Conservation (phyloP, 2,888 invertebrate species). For the Ischnura elegans region DNA sequence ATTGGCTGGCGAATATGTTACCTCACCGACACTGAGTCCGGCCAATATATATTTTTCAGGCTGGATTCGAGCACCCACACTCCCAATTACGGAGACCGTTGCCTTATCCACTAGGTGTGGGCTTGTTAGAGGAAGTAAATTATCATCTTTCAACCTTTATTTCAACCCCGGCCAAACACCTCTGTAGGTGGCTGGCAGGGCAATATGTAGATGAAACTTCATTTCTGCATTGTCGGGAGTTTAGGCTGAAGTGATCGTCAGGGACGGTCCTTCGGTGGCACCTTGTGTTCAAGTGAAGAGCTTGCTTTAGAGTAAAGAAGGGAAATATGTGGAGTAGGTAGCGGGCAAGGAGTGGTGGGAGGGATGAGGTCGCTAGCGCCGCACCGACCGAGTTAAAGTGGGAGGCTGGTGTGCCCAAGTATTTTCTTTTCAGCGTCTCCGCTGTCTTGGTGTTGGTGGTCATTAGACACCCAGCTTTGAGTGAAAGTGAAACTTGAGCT, state of each 20-base stretch:
- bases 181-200: too few relatives aligned
- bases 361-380: not conserved
- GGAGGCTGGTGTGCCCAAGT: not conserved
- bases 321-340: not conserved
- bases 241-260: not conserved
- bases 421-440: not conserved
- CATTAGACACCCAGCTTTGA: conserved; percentile 9
- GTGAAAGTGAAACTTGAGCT: not conserved
- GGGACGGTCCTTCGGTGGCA: not conserved
- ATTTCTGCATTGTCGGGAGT: not conserved
- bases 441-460: not conserved
- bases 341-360: not conserved
- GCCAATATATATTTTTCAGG: too few relatives aligned
- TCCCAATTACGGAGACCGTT: too few relatives aligned
- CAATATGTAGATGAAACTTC: too few relatives aligned
- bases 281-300: not conserved
- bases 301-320: not conserved
- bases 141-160: too few relatives aligned
- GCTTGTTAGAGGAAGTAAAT: too few relatives aligned
- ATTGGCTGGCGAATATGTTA: too few relatives aligned
- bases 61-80: too few relatives aligned
- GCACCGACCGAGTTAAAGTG: not conserved
- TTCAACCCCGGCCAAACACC: too few relatives aligned
- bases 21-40: too few relatives aligned
- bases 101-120: too few relatives aligned